Evolutionary conservation across 1,140 invertebrate genomes (phyloP).

Genomic region (Heliconius congener): DNA sequence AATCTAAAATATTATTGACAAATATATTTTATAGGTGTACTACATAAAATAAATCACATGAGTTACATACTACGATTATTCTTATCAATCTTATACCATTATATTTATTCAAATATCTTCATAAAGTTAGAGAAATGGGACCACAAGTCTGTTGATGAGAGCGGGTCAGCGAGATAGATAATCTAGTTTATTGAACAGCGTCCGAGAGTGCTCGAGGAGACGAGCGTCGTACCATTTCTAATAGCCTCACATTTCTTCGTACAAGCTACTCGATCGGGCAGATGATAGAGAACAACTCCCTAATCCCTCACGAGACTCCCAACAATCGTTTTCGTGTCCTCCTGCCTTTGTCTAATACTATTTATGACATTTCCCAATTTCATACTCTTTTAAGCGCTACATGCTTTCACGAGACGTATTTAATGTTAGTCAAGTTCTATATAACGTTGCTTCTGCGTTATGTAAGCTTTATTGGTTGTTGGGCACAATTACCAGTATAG

Average conservation of each 20-base stretch:
- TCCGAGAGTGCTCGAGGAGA: constrained; percentile 48
- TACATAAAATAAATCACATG: neutral
- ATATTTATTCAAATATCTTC: constrained; percentile 34
- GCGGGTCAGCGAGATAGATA: constrained; percentile 45
- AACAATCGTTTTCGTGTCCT: constrained; percentile 24
- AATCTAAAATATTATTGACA: neutral
- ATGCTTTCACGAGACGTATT: neutral
- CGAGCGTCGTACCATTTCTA: constrained; percentile 52
- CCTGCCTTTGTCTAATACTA: constrained; percentile 30
- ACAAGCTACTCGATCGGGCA: constrained; percentile 59
- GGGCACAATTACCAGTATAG: no score
- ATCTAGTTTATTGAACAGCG: constrained; percentile 39
- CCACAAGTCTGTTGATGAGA: constrained; percentile 35
- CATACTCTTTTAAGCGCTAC: neutral
- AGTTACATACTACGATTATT: neutral
- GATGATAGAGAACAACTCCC: constrained; percentile 44
- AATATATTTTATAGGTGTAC: neutral
- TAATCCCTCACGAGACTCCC: constrained; percentile 19
- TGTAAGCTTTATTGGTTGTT: neutral
- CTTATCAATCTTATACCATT: constrained; percentile 12
- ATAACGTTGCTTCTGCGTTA: neutral
- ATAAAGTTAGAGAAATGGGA: constrained; percentile 32
- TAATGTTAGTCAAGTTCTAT: neutral
- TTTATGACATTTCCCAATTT: constrained; percentile 16
- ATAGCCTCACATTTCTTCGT: constrained; percentile 66